These are phyloP conservation scores for Delphinapterus leucas DNA, from an alignment of 2,113 vertebrate genomes.

Conservation along the genomic window DNA sequence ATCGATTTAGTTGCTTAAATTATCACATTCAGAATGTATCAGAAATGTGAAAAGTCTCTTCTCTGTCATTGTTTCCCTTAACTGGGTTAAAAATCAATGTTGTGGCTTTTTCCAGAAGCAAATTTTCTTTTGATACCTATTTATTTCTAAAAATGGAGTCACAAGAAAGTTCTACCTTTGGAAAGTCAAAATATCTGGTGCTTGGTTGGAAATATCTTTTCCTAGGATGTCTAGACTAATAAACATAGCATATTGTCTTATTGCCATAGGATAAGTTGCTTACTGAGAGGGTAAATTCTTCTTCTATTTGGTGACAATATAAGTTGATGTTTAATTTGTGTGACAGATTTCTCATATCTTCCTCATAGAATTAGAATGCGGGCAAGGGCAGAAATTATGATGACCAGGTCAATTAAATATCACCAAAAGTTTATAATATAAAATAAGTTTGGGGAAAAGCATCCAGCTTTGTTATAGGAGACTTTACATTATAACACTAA, in stretches of 20 bases:
- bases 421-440: not conserved
- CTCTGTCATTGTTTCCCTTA: not conserved
- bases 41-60: not conserved
- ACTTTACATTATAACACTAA: not conserved
- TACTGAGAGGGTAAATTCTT: not conserved
- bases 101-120: not conserved
- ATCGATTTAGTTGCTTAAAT: not conserved
- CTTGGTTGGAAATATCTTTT: not conserved
- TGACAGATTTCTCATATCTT: not conserved
- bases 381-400: not conserved
- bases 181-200: conserved; percentile 9
- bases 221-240: not conserved
- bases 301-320: not conserved
- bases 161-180: not conserved
- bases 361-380: not conserved
- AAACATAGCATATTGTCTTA: not conserved
- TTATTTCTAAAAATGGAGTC: conserved; percentile 36
- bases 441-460: not conserved
- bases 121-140: not conserved
- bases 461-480: not conserved
- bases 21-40: not conserved
- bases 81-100: not conserved
- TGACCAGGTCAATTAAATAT: not conserved
- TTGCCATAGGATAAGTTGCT: not conserved
- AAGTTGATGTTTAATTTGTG: not conserved